Base-by-base conservation (phyloP, 2,888 invertebrate species). In the Lycaena phlaeas region DNA sequence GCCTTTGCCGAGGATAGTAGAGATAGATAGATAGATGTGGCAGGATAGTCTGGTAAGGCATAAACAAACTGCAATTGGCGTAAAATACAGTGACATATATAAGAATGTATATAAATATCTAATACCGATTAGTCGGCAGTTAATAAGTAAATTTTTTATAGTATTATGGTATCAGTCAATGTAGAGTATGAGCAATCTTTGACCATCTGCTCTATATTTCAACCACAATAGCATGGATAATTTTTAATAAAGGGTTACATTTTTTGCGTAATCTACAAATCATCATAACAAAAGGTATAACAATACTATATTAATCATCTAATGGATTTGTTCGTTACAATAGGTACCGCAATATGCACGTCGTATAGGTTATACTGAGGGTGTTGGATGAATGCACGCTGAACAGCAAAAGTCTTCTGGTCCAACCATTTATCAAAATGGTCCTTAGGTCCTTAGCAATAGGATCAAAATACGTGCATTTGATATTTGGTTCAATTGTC, bases 341-440 rank as follows among this genome's bases (percentile, higher is more conserved):
- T 75, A 59, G 64, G 57, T 61, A 72, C 75, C 77, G 68, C 76
- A 73, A 73, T 71, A 70, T 76, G 77, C 76, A 74, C 71, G 74
- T 68, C 64, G 67, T 76, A 74, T 70, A 74, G 68, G 68, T 65
- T 75, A 76, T 77, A 70, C 61, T 49, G 67, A 69, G 81, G 81
- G 79, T 77, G 77, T 67, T 63, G 66, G 63, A 69, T 70, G 76
- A 76, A 79, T 74, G 74, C 70, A 69, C 68, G 68, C 50, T 55
- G 68, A 62, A 31, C 40, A 40, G 41, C 25, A 41, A 40, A 28
- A 27, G 14, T 31, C 17, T 45, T 26, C 38, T 28, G 37, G 26
- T 22, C 12, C 14, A 41, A 52, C 40, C 43, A 7, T 52, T 49
- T 43, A 43, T 44, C 28, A 70, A 56, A 62, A 58, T 61, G 53